phyloP scores from a whole-genome alignment of 2,113 vertebrate species.

The Sciurus niger region DNA sequence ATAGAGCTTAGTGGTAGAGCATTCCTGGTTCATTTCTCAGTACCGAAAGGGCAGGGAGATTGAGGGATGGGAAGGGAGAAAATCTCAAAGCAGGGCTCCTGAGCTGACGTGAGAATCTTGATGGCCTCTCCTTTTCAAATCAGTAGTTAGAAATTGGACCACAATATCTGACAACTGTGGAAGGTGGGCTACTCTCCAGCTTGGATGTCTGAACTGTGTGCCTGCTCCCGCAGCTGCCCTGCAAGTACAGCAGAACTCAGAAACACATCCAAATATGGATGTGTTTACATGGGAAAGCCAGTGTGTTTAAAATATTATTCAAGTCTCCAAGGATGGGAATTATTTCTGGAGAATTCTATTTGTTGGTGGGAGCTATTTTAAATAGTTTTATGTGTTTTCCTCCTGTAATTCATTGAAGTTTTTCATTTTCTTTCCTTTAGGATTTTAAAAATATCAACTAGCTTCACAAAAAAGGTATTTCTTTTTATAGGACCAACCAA shows the following conservation, averaged over 20 bases:
- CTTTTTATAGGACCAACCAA: slow-evolving; percentile 77
- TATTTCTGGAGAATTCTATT: slow-evolving; percentile 83
- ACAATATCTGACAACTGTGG: neutral
- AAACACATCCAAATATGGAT: slow-evolving; percentile 83
- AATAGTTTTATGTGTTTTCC: slow-evolving; percentile 76
- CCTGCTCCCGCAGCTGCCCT: neutral
- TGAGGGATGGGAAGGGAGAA: neutral
- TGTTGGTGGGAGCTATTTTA: slow-evolving; percentile 82
- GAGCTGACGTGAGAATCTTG: neutral
- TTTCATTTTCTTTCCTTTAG: slow-evolving; percentile 81
- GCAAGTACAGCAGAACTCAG: slow-evolving; percentile 66
- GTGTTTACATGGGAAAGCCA: slow-evolving; percentile 82
- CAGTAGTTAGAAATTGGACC: neutral
- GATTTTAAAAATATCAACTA: slow-evolving; percentile 82
- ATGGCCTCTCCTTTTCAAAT: neutral
- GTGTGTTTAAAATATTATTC: slow-evolving; percentile 81
- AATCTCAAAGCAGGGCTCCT: neutral
- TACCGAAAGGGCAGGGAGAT: no score
- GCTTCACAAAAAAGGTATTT: slow-evolving; percentile 82
- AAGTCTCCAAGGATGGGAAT: slow-evolving; percentile 83
- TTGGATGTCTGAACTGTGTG: neutral
- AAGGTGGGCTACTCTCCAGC: neutral
- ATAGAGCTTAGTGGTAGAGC: no score
- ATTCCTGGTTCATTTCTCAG: no score
- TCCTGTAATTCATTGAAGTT: slow-evolving; percentile 78